Evolutionary conservation across 2,797 vertebrate species (phyloP).

Genomic region (Enteromius trimaculatus): DNA sequence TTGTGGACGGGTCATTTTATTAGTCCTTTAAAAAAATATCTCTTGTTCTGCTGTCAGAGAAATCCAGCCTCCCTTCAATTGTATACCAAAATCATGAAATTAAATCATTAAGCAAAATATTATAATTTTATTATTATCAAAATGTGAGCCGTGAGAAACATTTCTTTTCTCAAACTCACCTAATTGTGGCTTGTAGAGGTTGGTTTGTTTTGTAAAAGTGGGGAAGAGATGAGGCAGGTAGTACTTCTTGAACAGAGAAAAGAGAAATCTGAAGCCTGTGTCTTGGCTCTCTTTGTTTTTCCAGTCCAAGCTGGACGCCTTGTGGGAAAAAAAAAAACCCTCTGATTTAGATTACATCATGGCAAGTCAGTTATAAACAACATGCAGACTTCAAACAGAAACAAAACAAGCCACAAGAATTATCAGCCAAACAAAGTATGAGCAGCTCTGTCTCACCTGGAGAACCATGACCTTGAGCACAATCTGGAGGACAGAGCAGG

Average conservation of each 20-base stretch:
- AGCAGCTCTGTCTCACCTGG: conserved; percentile 80
- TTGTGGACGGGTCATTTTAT: not conserved
- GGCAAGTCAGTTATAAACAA: conserved; percentile 39
- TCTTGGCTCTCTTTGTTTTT: conserved; percentile 95
- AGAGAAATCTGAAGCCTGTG: conserved; percentile 97
- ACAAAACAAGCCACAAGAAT: not conserved
- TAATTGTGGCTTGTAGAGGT: conserved; percentile 96
- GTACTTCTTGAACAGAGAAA: conserved; percentile 97
- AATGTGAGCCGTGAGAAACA: too few relatives aligned
- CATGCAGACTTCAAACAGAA: not conserved
- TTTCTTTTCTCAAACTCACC: conserved; percentile 65
- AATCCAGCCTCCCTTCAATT: not conserved
- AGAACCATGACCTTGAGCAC: conserved; percentile 95
- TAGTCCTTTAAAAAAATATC: not conserved
- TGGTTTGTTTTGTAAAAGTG: conserved; percentile 95
- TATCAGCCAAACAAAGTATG: not conserved
- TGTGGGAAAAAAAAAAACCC: conserved; percentile 61
- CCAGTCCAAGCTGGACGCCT: conserved; percentile 96
- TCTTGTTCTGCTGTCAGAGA: not conserved
- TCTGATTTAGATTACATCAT: conserved; percentile 55
- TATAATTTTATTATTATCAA: not conserved
- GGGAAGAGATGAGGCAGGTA: conserved; percentile 97
- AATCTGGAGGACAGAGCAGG: conserved; percentile 93
- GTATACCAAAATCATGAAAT: not conserved
- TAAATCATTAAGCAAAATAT: not conserved